These are phyloP conservation scores for Cyclopterus lumpus DNA, from an alignment of 2,797 vertebrate species.

Conservation along the genomic window DNA sequence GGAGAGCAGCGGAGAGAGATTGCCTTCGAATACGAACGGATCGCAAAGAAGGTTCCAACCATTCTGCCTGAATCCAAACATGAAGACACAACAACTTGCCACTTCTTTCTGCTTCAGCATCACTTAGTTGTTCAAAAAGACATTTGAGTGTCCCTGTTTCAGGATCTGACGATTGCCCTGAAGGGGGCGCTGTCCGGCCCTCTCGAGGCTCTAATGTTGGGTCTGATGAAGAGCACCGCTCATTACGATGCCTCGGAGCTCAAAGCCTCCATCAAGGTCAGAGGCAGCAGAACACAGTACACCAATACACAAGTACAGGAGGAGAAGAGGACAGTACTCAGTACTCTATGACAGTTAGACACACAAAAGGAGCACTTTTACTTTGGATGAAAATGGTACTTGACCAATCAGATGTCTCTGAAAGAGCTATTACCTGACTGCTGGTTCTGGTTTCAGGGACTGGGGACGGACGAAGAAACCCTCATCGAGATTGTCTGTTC, in stretches of 20 bases:
- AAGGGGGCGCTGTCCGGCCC: slow-evolving; percentile 94
- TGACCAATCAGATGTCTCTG: background rate
- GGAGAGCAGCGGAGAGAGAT: slow-evolving; percentile 91
- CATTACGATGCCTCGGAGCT: slow-evolving; percentile 93
- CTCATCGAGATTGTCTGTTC: slow-evolving; percentile 97
- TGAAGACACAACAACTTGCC: background rate
- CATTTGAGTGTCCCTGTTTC: background rate
- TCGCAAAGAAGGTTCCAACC: slow-evolving; percentile 89
- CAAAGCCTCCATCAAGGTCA: slow-evolving; percentile 93
- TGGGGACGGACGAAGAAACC: slow-evolving; percentile 94
- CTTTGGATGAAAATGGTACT: background rate
- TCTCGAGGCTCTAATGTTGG: slow-evolving; percentile 90
- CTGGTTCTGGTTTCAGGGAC: slow-evolving; percentile 82
- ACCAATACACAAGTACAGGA: background rate
- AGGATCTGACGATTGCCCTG: slow-evolving; percentile 86
- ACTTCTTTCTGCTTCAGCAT: background rate
- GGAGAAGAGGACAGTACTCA: background rate
- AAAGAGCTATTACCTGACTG: background rate
- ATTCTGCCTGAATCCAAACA: background rate
- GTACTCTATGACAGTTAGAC: too few species aligned
- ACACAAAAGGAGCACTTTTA: background rate
- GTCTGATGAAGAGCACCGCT: slow-evolving; percentile 92
- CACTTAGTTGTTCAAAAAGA: background rate
- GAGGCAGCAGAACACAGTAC: background rate
- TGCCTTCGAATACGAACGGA: slow-evolving; percentile 91